Base-by-base conservation (phyloP, 2,888 invertebrate species). In the Hypsopygia costalis region DNA sequence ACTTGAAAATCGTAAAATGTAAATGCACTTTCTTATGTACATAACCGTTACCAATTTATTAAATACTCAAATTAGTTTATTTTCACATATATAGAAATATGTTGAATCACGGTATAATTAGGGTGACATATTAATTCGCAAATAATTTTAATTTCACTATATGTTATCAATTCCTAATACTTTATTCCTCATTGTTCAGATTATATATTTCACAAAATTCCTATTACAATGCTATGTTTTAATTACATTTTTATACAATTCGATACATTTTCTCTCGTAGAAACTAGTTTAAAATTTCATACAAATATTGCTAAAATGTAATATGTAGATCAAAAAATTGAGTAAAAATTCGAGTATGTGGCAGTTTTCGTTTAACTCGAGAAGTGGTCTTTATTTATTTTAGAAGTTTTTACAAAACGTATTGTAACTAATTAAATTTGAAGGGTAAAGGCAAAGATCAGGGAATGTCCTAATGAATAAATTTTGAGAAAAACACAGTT, bases 271-370 rank as follows among this genome's bases (percentile, higher is more conserved):
- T 61, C 52, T 62, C 56, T 61, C 54, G 46, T 62, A 56, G 40
- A 49, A 47, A 43, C 55, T 59, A 59, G 36, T 46, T 52, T 53
- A 57, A 55, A 54, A 54, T 53, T 46, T 35, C 51, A 34, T 55
- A 62, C 43, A 58, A 55, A 57, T 55, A 52, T 63, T 45, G 41
- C 60, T 57, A 62, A 60, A 57, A 55, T 49, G 52, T 46, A 51
- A 55, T 59, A 61, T 47, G 52, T 47, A 48, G 44, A 49, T 55
- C 64, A 58, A 69, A 76, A 76, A 75, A 58, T 52, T 50, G 55
- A 64, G 54, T 76, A 63, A 70, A 79, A 82, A 80, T 78, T 83
- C 79, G 78, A 81, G 62, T 72, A 69, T 58, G 65, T 81, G 81
- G 82, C 83, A 83, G 83, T 81, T 69, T 69, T 61, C 61, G 69